Percentiles rank a stretch among this genome's conserved stretches.
These are phyloP conservation scores for Lutraria lutraria DNA, from an alignment of 2,888 invertebrate species.

Conservation along the genomic window DNA sequence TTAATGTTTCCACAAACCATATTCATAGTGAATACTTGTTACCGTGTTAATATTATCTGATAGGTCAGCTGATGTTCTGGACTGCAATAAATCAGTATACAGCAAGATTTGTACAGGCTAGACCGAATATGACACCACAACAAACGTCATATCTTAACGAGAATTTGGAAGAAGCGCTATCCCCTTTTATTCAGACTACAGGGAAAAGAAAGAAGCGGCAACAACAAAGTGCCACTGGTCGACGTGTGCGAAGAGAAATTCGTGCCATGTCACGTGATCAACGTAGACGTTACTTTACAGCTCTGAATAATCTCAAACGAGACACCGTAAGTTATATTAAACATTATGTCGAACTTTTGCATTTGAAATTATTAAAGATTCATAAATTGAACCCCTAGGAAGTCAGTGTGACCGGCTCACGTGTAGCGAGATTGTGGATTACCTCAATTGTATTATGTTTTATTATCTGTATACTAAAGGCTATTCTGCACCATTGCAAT, in stretches of 20 bases:
- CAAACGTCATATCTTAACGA: slow-evolving; percentile 43
- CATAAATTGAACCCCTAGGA: neutral
- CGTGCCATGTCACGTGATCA: slow-evolving; percentile 38
- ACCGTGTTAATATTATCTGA: neutral
- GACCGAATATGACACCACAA: slow-evolving; percentile 32
- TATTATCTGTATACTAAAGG: too few species aligned
- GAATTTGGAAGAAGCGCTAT: neutral
- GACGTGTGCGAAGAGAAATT: slow-evolving; percentile 49
- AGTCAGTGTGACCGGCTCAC: neutral
- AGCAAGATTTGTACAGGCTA: slow-evolving; percentile 44
- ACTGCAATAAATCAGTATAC: slow-evolving; percentile 49
- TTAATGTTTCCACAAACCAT: neutral
- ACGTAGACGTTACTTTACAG: slow-evolving; percentile 48
- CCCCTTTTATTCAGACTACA: neutral
- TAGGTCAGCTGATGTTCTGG: slow-evolving; percentile 59
- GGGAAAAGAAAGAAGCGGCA: neutral
- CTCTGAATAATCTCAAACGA: slow-evolving; percentile 54
- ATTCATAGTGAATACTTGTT: neutral
- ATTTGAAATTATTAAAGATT: neutral
- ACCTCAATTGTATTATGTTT: neutral
- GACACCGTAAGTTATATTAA: slow-evolving; percentile 44
- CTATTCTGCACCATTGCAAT: too few species aligned
- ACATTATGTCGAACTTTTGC: too few species aligned
- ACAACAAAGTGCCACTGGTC: slow-evolving; percentile 13
- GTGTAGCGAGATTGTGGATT: neutral